These are phyloP conservation scores for Smutsia gigantea DNA, from an alignment of 2,797 vertebrate species.

Conservation along the genomic window DNA sequence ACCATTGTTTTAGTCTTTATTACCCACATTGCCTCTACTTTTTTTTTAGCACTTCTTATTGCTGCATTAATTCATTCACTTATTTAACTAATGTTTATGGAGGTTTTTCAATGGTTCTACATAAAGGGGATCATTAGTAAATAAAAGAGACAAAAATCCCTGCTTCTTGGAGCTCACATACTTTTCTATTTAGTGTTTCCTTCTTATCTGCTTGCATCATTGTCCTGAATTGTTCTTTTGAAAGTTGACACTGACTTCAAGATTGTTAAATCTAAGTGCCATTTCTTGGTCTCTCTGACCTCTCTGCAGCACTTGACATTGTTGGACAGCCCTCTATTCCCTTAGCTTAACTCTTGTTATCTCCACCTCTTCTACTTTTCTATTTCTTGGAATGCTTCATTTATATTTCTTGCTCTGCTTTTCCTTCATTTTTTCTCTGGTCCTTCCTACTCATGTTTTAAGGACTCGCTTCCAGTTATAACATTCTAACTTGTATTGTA, in stretches of 20 bases:
- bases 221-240: slow-evolving; percentile 47
- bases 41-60: not conserved
- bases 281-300: slow-evolving; percentile 14
- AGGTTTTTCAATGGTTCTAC: not conserved
- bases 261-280: not conserved
- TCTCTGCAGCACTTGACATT: not conserved
- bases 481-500: not conserved
- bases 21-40: not conserved
- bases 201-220: not conserved
- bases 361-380: not conserved
- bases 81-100: slow-evolving; percentile 14
- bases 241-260: not conserved
- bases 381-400: not conserved
- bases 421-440: not conserved
- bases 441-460: not conserved
- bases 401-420: not conserved
- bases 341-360: not conserved
- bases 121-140: not conserved
- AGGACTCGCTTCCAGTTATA: not conserved
- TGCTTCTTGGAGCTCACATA: not conserved
- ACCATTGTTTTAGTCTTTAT: not conserved
- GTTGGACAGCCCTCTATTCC: slow-evolving; percentile 11
- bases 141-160: slow-evolving; percentile 4
- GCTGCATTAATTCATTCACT: not conserved
- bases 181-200: not conserved